These are phyloP conservation scores for Parthenolecanium corni DNA, from an alignment of 2,888 invertebrate species.

Conservation along the genomic window DNA sequence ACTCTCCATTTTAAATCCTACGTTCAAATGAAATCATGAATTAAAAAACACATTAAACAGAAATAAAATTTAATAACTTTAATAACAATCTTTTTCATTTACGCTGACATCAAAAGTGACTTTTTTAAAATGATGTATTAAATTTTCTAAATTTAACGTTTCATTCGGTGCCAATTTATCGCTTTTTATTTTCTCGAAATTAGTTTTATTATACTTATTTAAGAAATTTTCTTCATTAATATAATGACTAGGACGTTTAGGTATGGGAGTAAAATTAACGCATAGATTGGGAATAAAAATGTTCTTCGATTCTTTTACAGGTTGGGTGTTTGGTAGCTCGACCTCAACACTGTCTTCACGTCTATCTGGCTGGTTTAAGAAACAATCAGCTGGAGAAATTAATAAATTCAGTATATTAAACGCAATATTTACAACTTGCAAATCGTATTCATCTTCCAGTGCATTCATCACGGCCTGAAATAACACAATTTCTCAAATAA, in stretches of 20 bases:
- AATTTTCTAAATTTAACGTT: not conserved
- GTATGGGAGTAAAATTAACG: not conserved
- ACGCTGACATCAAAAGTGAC: not conserved
- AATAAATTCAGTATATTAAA: not conserved
- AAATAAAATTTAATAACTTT: not conserved
- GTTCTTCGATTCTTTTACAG: not conserved
- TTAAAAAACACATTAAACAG: not conserved
- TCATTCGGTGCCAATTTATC: not conserved
- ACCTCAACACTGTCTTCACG: not conserved
- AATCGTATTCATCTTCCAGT: not conserved
- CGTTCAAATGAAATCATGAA: not conserved
- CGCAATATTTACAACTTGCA: not conserved
- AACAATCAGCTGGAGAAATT: not conserved
- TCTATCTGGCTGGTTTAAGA: not conserved
- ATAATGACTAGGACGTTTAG: not conserved
- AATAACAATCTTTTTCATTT: constrained; percentile 3
- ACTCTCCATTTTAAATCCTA: too few relatives aligned
- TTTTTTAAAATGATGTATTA: not conserved
- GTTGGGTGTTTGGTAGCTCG: not conserved
- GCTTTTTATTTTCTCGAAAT: not conserved
- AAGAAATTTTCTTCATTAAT: not conserved
- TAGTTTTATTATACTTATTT: not conserved
- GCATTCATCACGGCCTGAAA: not conserved
- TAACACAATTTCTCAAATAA: not conserved
- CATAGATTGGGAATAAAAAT: not conserved